Percentiles rank a stretch among this genome's conserved stretches.
Evolutionary conservation across 2,113 vertebrate species (phyloP).

Genomic region (Orycteropus afer): DNA sequence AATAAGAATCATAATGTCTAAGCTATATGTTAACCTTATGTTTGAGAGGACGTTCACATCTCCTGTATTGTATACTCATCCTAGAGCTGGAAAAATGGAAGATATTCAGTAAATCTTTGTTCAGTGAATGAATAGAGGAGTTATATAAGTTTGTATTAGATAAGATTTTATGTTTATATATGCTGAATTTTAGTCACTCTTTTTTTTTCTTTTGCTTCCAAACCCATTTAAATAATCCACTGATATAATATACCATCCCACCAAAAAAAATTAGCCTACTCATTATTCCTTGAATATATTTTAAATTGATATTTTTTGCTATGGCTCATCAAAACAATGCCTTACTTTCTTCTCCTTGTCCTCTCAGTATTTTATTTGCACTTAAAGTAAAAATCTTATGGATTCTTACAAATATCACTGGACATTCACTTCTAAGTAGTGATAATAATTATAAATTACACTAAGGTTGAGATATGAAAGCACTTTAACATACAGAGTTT

Average conservation of each 20-base stretch:
- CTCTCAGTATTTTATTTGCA: background rate
- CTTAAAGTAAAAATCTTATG: background rate
- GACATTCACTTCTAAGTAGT: background rate
- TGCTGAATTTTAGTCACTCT: background rate
- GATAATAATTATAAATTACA: background rate
- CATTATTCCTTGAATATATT: background rate
- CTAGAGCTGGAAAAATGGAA: background rate
- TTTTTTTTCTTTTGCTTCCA: background rate
- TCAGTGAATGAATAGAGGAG: background rate
- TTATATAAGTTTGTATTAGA: background rate
- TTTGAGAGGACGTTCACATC: background rate
- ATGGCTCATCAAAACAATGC: background rate
- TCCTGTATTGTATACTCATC: fast-evolving
- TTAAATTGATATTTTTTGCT: background rate
- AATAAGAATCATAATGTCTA: background rate
- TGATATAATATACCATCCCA: background rate
- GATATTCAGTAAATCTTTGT: background rate
- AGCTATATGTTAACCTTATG: background rate
- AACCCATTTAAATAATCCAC: background rate
- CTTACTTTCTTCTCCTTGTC: background rate
- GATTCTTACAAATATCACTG: background rate
- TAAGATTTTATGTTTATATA: background rate
- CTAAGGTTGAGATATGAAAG: background rate
- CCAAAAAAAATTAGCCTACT: background rate
- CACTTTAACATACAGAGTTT: background rate